A percentile compares a stretch with the other conserved stretches of the same genome.
Conservation (phyloP, 64 coral and sea anemone species). For the Acropora tenuis region DNA sequence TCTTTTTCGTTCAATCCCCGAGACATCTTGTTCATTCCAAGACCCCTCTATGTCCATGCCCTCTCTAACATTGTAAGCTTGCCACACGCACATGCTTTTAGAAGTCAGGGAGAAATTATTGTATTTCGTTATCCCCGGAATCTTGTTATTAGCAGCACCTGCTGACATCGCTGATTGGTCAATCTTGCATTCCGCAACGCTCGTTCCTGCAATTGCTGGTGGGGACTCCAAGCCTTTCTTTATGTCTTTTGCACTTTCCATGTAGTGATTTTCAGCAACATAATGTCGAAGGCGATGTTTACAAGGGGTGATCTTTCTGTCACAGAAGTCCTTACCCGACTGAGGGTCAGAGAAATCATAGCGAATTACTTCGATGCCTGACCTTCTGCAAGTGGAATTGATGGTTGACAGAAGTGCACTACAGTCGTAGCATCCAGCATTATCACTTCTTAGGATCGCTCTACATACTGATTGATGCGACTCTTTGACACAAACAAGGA, state of each 20-base stretch:
- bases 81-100: slow-evolving; percentile 52
- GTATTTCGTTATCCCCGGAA: slow-evolving; percentile 42
- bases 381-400: too few relatives aligned
- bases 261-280: too few relatives aligned
- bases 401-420: too few relatives aligned
- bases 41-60: not conserved
- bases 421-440: too few relatives aligned
- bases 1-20: slow-evolving; percentile 31
- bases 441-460: too few relatives aligned
- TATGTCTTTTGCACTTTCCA: too few relatives aligned
- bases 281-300: too few relatives aligned
- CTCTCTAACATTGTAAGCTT: slow-evolving; percentile 49
- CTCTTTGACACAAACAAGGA: slow-evolving; percentile 54
- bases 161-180: too few relatives aligned
- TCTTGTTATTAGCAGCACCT: too few relatives aligned
- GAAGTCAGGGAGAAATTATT: slow-evolving; percentile 48
- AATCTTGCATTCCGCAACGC: too few relatives aligned
- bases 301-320: slow-evolving; percentile 24
- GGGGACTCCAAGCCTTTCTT: too few relatives aligned
- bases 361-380: slow-evolving; percentile 46
- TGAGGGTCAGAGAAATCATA: slow-evolving; percentile 8
- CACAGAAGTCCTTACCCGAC: not conserved
- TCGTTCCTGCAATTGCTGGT: too few relatives aligned
- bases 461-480: slow-evolving; percentile 11
- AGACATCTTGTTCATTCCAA: slow-evolving; percentile 55